Base-by-base conservation (phyloP, 2,797 vertebrate genomes). In the Catamblyrhynchus diadema region DNA sequence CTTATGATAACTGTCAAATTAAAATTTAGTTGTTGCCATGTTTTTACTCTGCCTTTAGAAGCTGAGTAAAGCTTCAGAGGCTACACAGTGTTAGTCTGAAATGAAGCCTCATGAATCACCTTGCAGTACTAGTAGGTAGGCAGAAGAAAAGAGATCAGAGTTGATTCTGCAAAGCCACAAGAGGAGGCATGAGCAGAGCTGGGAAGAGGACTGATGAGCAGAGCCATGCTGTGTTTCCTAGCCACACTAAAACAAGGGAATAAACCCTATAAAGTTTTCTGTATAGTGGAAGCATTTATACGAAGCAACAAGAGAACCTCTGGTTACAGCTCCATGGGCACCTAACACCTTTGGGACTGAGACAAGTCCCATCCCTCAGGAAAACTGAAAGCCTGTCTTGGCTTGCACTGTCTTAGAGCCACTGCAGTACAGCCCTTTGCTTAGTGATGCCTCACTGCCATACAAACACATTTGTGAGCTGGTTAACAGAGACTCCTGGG, bases 101-200 rank as follows among this genome's bases (percentile, higher is more conserved):
- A 70, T 54, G 17, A 81, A 59, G 27, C 44, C 33, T 85, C 18
- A 22, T 10, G n/a, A 74, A 66, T 37, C 59, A 65, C 47, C 45
- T 25, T 48, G 54, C n/a, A 72, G 20, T 37, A 44, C 0, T 0
- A 78, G 39, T 5, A 32, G 50, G n/a, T n/a, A 30, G 39, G 21
- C 8, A 39, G 73, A 78, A 53, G 27, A 45, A 53, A 78, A 77
- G 62, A 78, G n/a, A 18, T 14, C 0, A 1, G 75, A 56, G 35
- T 0, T 78, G 48, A 14, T 32, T 69, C 4, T 12, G 13, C 37
- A 65, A 53, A 84, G 25, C 8, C 20, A 7, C 9, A 37, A 19
- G 27, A 33, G 15, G 69, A 88, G 30, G 45, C 16, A 44, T 2
- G 50, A 74, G 25, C 56, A 81, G 72, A 78, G 33, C 21, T 70